Conservation (phyloP, 2,888 invertebrate species). For the Drosophila multiciliata region DNA sequence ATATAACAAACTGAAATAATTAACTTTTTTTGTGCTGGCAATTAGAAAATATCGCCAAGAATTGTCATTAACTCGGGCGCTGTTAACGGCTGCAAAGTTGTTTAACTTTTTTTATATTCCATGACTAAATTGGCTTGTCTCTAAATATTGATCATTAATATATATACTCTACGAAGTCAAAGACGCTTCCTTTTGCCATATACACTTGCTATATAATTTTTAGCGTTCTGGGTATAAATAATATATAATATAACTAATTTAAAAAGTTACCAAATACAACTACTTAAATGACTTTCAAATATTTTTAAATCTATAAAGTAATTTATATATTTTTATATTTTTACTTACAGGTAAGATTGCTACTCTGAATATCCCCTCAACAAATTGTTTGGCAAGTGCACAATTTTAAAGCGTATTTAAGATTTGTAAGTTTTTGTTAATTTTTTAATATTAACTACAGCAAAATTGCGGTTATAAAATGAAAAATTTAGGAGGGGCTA, state of each 20-base stretch:
- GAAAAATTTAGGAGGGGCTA: too few species aligned
- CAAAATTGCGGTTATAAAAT: too few species aligned
- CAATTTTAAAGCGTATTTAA: neutral
- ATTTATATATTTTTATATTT: neutral
- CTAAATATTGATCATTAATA: neutral
- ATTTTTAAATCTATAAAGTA: neutral
- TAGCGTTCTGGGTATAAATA: too few species aligned
- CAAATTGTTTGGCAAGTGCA: slow-evolving; percentile 4
- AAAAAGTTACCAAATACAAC: neutral
- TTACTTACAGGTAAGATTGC: slow-evolving; percentile 50
- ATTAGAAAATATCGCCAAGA: too few species aligned
- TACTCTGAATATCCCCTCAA: neutral
- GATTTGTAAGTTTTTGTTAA: too few species aligned
- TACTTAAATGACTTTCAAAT: neutral
- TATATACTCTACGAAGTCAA: neutral
- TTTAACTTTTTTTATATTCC: neutral
- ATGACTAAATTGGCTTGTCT: neutral
- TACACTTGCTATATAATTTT: too few species aligned
- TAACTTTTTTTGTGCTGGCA: too few species aligned
- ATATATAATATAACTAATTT: neutral
- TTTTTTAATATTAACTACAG: too few species aligned
- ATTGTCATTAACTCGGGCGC: too few species aligned
- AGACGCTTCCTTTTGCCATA: neutral
- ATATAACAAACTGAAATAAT: too few species aligned
- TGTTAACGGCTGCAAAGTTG: too few species aligned